Evolutionary conservation across 2,797 vertebrate species (phyloP), one percentile per base, ranked within the genome.

Genomic region (Echeneis naucrates): DNA sequence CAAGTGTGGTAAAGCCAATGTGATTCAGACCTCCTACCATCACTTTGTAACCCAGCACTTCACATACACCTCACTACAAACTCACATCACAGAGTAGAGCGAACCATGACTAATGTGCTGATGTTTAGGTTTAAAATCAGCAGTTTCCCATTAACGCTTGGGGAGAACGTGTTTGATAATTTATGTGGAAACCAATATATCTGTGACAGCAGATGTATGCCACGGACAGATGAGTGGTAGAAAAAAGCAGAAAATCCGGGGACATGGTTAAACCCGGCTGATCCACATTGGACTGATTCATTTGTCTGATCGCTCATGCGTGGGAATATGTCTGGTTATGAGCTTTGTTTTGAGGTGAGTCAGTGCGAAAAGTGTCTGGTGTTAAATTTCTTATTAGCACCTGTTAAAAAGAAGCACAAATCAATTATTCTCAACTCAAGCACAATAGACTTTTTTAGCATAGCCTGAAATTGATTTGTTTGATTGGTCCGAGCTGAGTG

Each of bases 321-420:
- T 72, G 68, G 11, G 53, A 52, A 72, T 32, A 3, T n/a, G 8
- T 38, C 40, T 35, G 56, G 51, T 69, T 51, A 42, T 26, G 33
- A 70, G 70, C 37, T 71, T 56, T 38, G 72, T 27, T 26, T 40
- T 12, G 1, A 55, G 52, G 40, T 32, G 63, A 63, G 59, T 55
- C 38, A 66, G 35, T 64, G 38, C 37, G 37, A 72, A 30, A 45
- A 12, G 61, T 26, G 58, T 8, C 47, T 26, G 56, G 72, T 70
- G 63, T 66, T 55, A 33, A 51, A 35, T 63, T 27, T 67, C 58
- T 79, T 60, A 80, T 72, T 66, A 67, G 47, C 6, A 26, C 26
- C 68, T 24, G n/a, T 47, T n/a, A n/a, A 52, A 72, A 79, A 60
- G 81, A 85, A 79, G 8, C 66, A n/a, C n/a, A 0, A 8, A 52